Conservation (phyloP, 2,113 vertebrate species). For the Eupsittula cactorum region DNA sequence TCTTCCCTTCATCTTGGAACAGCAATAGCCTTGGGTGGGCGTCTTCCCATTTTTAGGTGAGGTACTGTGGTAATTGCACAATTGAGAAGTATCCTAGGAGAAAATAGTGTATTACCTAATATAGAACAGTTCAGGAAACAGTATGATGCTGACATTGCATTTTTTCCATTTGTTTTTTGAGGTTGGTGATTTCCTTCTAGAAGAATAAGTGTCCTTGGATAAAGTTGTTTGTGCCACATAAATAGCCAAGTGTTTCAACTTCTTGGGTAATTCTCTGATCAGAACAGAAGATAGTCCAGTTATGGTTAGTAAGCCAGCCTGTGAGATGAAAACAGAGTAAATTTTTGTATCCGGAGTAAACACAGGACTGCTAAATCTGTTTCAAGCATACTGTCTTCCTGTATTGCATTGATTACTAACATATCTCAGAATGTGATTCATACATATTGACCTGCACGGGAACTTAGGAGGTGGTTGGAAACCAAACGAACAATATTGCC, state of each 20-base stretch:
- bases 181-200: constrained; percentile 11
- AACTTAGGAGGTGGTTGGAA: not conserved
- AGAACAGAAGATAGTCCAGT: not conserved
- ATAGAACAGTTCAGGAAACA: constrained; percentile 47
- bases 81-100: constrained; percentile 9
- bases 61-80: not conserved
- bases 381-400: not conserved
- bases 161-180: constrained; percentile 27
- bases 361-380: not conserved
- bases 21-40: not conserved
- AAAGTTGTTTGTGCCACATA: not conserved
- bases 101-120: constrained; percentile 7
- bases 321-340: not conserved
- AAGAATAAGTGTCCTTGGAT: not conserved
- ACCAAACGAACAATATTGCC: fast-evolving
- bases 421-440: not conserved
- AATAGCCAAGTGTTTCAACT: not conserved
- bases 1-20: not conserved
- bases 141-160: constrained; percentile 21
- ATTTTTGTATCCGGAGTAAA: not conserved
- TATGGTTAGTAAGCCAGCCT: not conserved
- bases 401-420: not conserved
- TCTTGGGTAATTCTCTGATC: not conserved
- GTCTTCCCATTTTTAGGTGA: constrained; percentile 29
- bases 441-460: not conserved